These are phyloP conservation scores for Gorsachius magnificus DNA, from an alignment of 2,797 vertebrate genomes.

Conservation along the genomic window DNA sequence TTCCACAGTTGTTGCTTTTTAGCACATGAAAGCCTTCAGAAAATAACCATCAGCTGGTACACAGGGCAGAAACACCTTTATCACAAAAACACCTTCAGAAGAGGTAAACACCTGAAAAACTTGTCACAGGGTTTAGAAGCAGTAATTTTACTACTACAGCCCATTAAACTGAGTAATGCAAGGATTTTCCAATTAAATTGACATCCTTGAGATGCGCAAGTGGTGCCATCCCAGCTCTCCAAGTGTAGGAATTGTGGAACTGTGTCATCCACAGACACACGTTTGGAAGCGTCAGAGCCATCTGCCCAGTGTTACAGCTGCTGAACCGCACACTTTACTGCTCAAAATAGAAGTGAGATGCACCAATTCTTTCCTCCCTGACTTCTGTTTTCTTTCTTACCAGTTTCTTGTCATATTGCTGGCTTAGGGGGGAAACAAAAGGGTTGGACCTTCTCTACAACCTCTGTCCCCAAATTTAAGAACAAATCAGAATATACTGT, in stretches of 20 bases:
- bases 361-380: not conserved
- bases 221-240: not conserved
- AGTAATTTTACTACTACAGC: not conserved
- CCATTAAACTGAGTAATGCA: not conserved
- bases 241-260: not conserved
- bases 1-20: not conserved
- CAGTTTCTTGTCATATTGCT: not conserved
- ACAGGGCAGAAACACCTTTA: not conserved
- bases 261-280: not conserved
- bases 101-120: not conserved
- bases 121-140: not conserved
- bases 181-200: not conserved
- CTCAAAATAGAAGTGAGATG: not conserved
- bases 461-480: not conserved
- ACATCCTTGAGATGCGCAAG: not conserved
- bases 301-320: not conserved
- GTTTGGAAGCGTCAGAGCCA: not conserved
- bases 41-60: not conserved
- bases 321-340: not conserved
- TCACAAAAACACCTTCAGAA: not conserved
- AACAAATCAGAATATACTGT: not conserved
- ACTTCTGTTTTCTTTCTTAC: not conserved
- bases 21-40: not conserved
- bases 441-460: not conserved
- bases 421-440: not conserved